Percentiles rank a stretch among this genome's conserved stretches.
These are phyloP conservation scores for Brevimyrus niger DNA, from an alignment of 2,113 vertebrate genomes.

Conservation along the genomic window DNA sequence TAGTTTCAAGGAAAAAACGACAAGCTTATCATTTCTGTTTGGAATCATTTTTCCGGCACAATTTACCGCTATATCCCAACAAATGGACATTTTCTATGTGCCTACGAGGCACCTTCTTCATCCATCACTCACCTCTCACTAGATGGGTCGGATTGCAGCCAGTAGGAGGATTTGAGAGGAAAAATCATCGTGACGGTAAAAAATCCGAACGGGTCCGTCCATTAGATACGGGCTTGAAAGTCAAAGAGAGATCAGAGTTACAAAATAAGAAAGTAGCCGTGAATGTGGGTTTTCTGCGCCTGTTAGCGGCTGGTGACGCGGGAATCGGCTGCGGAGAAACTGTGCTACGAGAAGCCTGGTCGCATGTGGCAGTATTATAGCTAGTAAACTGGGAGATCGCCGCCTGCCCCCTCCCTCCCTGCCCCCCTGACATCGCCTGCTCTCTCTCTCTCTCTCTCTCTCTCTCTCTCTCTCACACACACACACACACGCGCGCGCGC, in stretches of 20 bases:
- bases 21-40: background rate
- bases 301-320: background rate
- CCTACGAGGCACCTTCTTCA: slow-evolving; percentile 16
- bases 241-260: slow-evolving; percentile 25
- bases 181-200: slow-evolving; percentile 52
- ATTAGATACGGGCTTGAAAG: slow-evolving; percentile 56
- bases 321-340: background rate
- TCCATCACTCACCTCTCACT: slow-evolving; percentile 56
- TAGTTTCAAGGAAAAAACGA: background rate
- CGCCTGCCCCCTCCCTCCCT: slow-evolving; percentile 12
- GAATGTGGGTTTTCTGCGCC: background rate
- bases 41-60: background rate
- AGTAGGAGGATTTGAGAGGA: slow-evolving; percentile 44
- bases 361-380: background rate
- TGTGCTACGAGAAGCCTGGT: background rate
- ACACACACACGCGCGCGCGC: slow-evolving; percentile 44
- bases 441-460: slow-evolving; percentile 28
- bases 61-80: background rate
- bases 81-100: background rate
- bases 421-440: background rate
- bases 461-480: background rate
- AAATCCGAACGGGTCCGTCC: slow-evolving; percentile 69
- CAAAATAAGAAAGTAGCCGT: slow-evolving; percentile 22
- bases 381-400: background rate
- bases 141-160: slow-evolving; percentile 47